Evolutionary conservation across 1,140 invertebrate species (phyloP).

Genomic region (Caerostris extrusa): DNA sequence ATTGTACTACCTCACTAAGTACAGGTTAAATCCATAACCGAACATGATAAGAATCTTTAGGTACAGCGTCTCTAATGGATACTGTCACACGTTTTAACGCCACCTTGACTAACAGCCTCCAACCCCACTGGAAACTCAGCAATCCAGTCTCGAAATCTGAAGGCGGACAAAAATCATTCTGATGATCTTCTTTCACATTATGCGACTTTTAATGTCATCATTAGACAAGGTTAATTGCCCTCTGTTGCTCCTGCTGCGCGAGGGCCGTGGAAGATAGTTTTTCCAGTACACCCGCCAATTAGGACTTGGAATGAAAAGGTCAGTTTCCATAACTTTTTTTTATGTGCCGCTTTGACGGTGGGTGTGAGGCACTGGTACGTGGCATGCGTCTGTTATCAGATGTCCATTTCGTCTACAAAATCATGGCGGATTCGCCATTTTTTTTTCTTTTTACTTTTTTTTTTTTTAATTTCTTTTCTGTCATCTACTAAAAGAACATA

Average conservation of each 20-base stretch:
- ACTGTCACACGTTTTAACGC: constrained; percentile 26
- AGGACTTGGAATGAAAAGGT: constrained; percentile 14
- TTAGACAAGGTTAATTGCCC: constrained; percentile 72
- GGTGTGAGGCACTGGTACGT: constrained; percentile 37
- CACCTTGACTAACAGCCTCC: not conserved
- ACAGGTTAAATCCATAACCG: constrained; percentile 36
- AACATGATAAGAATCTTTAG: not conserved
- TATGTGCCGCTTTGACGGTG: too few species aligned
- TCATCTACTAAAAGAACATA: constrained; percentile 42
- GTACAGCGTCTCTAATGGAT: not conserved
- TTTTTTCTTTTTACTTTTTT: too few species aligned
- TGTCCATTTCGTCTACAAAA: constrained; percentile 1
- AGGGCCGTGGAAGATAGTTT: constrained; percentile 19
- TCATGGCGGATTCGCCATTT: not conserved
- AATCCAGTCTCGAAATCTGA: constrained; percentile 32
- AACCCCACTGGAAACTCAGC: not conserved
- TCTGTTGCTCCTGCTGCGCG: constrained; percentile 39
- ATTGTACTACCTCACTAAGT: constrained; percentile 18
- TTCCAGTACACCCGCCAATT: constrained; percentile 50
- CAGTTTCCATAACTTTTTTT: constrained; percentile 36
- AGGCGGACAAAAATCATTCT: constrained; percentile 29
- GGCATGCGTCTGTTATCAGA: constrained; percentile 28
- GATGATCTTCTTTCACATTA: constrained; percentile 27
- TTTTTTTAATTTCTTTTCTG: not conserved
- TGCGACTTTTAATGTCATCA: constrained; percentile 65